phyloP scores from a whole-genome alignment of 2,113 vertebrate genomes.

The Leucosticte australis region DNA sequence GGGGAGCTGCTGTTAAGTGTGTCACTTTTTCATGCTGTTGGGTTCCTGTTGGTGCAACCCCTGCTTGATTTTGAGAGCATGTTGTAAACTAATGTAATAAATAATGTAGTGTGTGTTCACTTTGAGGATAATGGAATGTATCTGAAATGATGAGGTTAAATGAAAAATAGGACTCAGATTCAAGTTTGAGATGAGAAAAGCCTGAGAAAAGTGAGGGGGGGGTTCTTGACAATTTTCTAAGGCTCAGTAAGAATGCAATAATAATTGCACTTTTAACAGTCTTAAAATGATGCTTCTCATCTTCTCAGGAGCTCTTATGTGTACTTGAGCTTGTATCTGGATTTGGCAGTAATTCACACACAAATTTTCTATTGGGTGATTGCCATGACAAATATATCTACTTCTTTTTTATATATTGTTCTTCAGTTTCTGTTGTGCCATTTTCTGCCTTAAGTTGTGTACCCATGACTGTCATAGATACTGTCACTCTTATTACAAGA shows the following conservation, averaged over 20 bases:
- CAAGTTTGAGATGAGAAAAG: background rate
- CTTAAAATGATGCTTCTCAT: background rate
- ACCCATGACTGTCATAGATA: background rate
- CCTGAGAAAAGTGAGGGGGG: background rate
- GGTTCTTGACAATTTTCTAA: background rate
- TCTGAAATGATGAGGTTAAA: background rate
- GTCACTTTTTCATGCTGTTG: background rate
- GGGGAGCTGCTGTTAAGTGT: background rate
- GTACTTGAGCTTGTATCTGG: background rate
- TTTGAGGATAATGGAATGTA: background rate
- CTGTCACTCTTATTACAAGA: background rate
- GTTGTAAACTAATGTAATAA: background rate
- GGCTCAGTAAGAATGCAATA: background rate
- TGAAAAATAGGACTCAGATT: background rate
- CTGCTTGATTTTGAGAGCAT: background rate
- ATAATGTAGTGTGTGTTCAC: background rate
- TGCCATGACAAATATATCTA: background rate
- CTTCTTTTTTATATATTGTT: background rate
- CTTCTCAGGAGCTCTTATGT: background rate
- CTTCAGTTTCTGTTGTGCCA: background rate
- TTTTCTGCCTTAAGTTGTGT: background rate
- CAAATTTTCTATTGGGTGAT: background rate
- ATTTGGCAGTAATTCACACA: background rate
- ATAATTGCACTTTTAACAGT: background rate
- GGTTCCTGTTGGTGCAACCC: background rate